A percentile compares a stretch with the other conserved stretches of the same genome.
Conservation (phyloP, 2,888 invertebrate species). For the Sinhomidia bicolor region DNA sequence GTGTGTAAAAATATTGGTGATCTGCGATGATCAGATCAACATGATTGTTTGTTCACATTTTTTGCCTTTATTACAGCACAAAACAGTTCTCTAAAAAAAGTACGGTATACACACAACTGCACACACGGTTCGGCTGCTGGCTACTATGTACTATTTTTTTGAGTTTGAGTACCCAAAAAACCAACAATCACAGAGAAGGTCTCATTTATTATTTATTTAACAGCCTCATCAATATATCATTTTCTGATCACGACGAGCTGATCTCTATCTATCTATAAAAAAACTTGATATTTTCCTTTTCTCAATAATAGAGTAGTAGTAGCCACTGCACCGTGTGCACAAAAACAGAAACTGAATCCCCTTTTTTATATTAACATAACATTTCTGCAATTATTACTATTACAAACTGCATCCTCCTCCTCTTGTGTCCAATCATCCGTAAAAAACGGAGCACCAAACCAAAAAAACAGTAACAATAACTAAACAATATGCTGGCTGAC, state of each 20-base stretch:
- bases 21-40: constrained; percentile 50
- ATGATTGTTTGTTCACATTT: constrained; percentile 39
- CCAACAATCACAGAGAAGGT: constrained; percentile 59
- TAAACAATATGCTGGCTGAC: background rate
- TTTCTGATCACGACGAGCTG: constrained; percentile 37
- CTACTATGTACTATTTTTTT: background rate
- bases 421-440: constrained; percentile 9
- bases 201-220: constrained; percentile 65
- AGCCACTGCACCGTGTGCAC: constrained; percentile 54
- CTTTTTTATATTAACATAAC: background rate
- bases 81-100: constrained; percentile 40
- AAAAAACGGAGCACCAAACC: constrained; percentile 18
- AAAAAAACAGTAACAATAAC: too few relatives aligned
- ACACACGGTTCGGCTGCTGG: constrained; percentile 1
- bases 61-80: constrained; percentile 10
- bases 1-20: constrained; percentile 61
- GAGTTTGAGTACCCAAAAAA: constrained; percentile 23
- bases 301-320: background rate
- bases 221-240: constrained; percentile 65
- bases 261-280: constrained; percentile 39
- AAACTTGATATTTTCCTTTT: constrained; percentile 57
- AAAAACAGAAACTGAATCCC: constrained; percentile 38
- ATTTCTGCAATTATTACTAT: constrained; percentile 23
- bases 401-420: constrained; percentile 34
- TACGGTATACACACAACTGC: constrained; percentile 10